Base-by-base conservation (phyloP, 2,888 invertebrate genomes). In the Synanthedon formicaeformis region DNA sequence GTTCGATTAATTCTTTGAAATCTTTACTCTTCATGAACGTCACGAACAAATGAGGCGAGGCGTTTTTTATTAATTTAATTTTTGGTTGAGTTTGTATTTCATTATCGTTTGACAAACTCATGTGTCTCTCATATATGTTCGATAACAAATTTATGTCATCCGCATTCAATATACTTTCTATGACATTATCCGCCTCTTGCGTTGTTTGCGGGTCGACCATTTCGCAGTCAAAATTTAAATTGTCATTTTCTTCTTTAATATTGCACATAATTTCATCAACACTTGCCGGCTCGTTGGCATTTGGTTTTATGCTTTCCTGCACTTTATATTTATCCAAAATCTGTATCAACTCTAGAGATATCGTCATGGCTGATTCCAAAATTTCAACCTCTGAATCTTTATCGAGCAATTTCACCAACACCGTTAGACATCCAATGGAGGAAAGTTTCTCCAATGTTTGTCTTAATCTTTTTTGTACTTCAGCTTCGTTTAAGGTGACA, bases 301-400 rank as follows among this genome's bases (percentile, higher is more conserved):
- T 50, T 4, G 40, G 40, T 10, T 34, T 51, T 45, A 13, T 12
- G 10, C 51, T 41, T 3, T 79, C 79, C 0, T 71, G 67, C 23
- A 91, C 87, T 61, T 90, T 89, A 63, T 91, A 90, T 60, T 83
- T 83, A 53, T 88, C 77, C 1, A 93, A 70, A 54, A 91, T 88
- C 5, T 84, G 74, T 8, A 89, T 72, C 10, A 92, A 66, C 50
- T 88, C 86, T 16, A 73, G 74, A 4, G 91, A 86, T 41, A 92
- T 86, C 14, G 71, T 64, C 1, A 91, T 85, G 0, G 93, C 89
- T 1, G 83, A 76, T 58, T 91, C 92, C 56, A 92, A 88, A 0
- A 94, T 93, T 64, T 92, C 92, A 0, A 92, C 81, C 72, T 95
- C 93, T 53, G 91, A 91, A 54, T 92, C 91, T 56, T 93, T 92